These are phyloP conservation scores for Eupithecia pulchellata DNA, from an alignment of 2,888 invertebrate genomes.

Conservation along the genomic window DNA sequence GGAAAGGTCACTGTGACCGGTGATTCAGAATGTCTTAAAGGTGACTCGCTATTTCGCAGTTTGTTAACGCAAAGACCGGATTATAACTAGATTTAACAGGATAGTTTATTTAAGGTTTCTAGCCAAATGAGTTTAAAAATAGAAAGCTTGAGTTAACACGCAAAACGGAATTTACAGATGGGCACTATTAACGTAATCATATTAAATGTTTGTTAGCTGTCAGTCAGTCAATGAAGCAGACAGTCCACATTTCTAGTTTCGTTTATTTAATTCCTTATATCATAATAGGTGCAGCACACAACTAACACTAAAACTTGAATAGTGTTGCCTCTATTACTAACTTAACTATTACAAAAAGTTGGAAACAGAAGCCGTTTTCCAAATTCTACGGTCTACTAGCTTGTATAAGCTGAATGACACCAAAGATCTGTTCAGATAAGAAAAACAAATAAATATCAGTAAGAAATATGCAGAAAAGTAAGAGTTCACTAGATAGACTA, in stretches of 20 bases:
- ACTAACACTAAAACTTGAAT: background rate
- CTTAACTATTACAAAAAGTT: background rate
- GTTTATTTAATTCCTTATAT: background rate
- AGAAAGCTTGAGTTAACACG: background rate
- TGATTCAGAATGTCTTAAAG: conserved; percentile 75
- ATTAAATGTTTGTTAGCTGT: background rate
- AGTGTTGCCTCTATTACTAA: background rate
- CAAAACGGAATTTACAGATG: too few relatives aligned
- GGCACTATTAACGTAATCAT: background rate
- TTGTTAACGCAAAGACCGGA: conserved; percentile 25
- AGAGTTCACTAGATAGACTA: conserved; percentile 37
- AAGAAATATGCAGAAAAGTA: background rate
- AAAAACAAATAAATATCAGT: background rate
- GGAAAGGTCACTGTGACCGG: conserved; percentile 69
- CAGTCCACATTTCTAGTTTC: background rate
- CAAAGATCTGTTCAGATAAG: background rate
- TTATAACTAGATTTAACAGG: background rate
- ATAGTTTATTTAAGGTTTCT: background rate
- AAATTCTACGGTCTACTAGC: background rate
- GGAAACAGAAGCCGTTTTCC: background rate
- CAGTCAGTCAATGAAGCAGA: background rate
- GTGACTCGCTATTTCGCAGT: conserved; percentile 54
- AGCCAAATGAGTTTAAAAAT: too few relatives aligned
- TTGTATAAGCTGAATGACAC: background rate
- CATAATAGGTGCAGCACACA: background rate